Conservation (phyloP, 2,888 invertebrate genomes). For the Cephus spinipes region DNA sequence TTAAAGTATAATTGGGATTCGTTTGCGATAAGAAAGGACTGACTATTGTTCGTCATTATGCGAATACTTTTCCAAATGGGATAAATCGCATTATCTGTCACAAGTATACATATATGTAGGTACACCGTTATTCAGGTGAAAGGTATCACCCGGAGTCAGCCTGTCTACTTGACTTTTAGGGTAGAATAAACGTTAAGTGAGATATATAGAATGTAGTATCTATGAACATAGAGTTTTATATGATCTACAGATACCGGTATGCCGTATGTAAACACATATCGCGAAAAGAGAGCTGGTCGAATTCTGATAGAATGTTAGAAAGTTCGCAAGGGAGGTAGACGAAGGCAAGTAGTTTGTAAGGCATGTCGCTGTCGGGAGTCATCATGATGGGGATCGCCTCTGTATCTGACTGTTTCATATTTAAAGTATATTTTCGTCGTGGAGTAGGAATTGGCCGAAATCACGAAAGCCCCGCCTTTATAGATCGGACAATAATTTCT, state of each 20-base stretch:
- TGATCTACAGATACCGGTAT: background rate
- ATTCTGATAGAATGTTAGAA: background rate
- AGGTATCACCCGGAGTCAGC: background rate
- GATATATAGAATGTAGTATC: background rate
- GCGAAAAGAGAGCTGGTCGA: background rate
- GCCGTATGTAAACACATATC: background rate
- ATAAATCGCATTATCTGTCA: background rate
- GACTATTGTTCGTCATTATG: background rate
- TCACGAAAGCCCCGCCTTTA: background rate
- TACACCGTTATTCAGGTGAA: background rate
- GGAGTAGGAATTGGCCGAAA: slow-evolving; percentile 51
- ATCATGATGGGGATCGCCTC: slow-evolving; percentile 51
- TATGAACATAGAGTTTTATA: background rate
- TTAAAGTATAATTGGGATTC: slow-evolving; percentile 63
- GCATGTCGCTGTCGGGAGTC: slow-evolving; percentile 54
- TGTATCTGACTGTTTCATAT: slow-evolving; percentile 65
- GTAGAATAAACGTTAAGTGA: too few species aligned
- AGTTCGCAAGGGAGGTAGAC: background rate
- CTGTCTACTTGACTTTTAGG: background rate
- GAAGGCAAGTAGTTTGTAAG: slow-evolving; percentile 14
- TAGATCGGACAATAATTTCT: slow-evolving; percentile 11
- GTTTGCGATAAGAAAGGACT: slow-evolving; percentile 50
- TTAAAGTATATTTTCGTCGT: slow-evolving; percentile 62
- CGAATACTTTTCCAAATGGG: background rate
- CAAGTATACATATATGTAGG: background rate